Conservation (phyloP, 1,140 invertebrate genomes). For the Coenobita brevimanus region DNA sequence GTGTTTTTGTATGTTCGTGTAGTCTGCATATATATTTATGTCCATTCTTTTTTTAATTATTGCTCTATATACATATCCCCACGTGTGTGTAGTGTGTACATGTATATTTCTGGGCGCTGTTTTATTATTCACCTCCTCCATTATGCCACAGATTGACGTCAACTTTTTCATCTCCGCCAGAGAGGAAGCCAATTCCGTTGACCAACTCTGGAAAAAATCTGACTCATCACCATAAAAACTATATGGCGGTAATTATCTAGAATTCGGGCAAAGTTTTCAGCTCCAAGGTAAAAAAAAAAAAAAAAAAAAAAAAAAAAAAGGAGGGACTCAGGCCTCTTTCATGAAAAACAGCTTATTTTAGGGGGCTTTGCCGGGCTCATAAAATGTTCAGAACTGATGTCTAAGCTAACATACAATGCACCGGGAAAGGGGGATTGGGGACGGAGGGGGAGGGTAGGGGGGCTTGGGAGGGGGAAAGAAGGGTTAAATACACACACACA, state of each 20-base stretch:
- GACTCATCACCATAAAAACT: constrained; percentile 28
- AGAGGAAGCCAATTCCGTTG: constrained; percentile 33
- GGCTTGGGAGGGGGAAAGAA: neutral
- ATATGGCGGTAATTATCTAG: constrained; percentile 23
- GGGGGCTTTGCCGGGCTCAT: no score
- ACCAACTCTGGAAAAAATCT: constrained; percentile 22
- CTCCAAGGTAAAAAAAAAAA: neutral
- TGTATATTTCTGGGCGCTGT: neutral
- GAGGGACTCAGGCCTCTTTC: neutral
- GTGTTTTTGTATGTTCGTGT: no score
- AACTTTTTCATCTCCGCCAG: constrained; percentile 16
- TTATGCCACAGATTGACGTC: neutral
- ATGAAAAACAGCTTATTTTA: no score
- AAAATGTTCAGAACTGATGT: no score
- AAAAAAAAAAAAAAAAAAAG: neutral
- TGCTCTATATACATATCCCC: no score
- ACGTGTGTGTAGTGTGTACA: neutral
- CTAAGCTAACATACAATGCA: no score
- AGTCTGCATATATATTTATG: no score
- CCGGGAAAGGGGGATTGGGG: no score
- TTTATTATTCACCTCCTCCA: neutral
- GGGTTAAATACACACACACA: neutral
- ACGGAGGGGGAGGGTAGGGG: no score
- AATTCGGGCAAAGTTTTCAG: constrained; percentile 24
- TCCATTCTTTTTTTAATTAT: no score